phyloP scores from a whole-genome alignment of 2,113 vertebrate species.

The Dicaeum eximium region DNA sequence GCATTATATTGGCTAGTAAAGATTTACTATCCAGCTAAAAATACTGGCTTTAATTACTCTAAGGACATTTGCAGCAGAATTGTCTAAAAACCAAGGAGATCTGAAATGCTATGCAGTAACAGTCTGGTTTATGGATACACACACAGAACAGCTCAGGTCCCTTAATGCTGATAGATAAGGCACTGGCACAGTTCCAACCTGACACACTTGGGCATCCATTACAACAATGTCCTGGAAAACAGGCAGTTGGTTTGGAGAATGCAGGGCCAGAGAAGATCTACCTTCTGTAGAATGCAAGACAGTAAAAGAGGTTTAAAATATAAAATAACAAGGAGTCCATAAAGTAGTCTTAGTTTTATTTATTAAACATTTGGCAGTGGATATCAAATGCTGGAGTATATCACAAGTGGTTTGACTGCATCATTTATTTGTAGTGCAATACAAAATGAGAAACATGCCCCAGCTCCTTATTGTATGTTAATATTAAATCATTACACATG shows the following conservation, averaged over 20 bases:
- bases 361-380: background rate
- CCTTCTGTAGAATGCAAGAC: background rate
- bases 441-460: background rate
- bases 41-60: background rate
- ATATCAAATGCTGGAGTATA: background rate
- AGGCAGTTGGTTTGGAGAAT: background rate
- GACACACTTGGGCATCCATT: background rate
- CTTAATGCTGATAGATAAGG: background rate
- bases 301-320: background rate
- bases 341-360: background rate
- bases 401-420: background rate
- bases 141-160: background rate
- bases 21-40: background rate
- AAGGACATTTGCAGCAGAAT: background rate
- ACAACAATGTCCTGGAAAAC: background rate
- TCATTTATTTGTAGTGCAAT: background rate
- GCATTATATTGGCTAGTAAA: background rate
- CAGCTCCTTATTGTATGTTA: constrained; percentile 15
- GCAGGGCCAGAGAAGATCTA: background rate
- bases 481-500: constrained; percentile 36
- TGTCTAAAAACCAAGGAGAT: background rate
- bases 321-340: background rate
- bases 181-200: background rate
- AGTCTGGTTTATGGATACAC: background rate
- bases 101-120: background rate